These are phyloP conservation scores for Prionace glauca DNA, from an alignment of 2,797 vertebrate species.

Conservation along the genomic window DNA sequence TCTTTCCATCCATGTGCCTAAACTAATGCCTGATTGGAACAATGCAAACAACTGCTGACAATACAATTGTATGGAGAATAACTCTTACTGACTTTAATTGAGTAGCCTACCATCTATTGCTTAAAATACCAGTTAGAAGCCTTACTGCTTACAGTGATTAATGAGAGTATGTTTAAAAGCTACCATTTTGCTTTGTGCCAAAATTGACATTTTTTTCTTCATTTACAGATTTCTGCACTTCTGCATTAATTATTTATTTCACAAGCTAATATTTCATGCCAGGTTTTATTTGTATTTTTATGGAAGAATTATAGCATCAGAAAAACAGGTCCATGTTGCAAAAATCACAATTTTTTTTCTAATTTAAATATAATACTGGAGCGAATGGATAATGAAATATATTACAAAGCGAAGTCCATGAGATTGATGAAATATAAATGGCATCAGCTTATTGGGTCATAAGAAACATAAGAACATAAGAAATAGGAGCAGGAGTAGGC, in stretches of 20 bases:
- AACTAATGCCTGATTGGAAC: not conserved
- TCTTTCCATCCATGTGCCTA: not conserved
- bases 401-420: not conserved
- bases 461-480: too few relatives aligned
- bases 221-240: not conserved
- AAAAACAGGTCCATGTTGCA: not conserved
- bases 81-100: conserved; percentile 15
- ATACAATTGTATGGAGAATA: not conserved
- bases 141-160: not conserved
- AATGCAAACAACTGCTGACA: conserved; percentile 1
- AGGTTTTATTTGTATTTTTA: not conserved
- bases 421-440: not conserved
- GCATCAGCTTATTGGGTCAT: not conserved
- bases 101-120: conserved; percentile 3
- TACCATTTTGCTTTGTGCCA: not conserved
- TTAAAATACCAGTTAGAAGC: not conserved
- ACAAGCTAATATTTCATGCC: not conserved
- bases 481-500: too few relatives aligned
- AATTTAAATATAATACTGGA: not conserved
- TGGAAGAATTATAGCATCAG: not conserved
- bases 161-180: conserved; percentile 3
- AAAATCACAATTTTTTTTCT: not conserved
- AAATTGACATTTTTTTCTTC: not conserved
- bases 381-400: not conserved
- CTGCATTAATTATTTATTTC: not conserved